Percentiles rank a stretch among this genome's conserved stretches.
These are phyloP conservation scores for Philaethria dido DNA, from an alignment of 2,888 invertebrate genomes.

Conservation along the genomic window DNA sequence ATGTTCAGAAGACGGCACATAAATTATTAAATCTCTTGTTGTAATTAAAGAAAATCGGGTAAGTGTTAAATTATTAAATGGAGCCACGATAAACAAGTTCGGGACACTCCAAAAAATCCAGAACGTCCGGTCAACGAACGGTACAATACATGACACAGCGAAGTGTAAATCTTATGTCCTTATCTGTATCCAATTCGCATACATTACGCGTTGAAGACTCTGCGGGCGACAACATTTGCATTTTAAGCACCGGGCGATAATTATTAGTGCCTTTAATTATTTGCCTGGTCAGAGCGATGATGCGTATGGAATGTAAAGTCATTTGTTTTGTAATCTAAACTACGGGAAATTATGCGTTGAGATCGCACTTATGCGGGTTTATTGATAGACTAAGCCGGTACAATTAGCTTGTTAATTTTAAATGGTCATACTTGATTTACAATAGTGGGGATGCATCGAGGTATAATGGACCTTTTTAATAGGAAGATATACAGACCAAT, in stretches of 20 bases:
- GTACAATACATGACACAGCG: conserved; percentile 64
- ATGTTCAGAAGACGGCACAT: no score
- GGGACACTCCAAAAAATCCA: conserved; percentile 40
- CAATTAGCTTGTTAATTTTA: conserved; percentile 22
- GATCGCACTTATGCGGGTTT: conserved; percentile 26
- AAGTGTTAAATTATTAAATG: conserved; percentile 39
- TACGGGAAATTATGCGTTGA: conserved; percentile 50
- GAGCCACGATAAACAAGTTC: conserved; percentile 39
- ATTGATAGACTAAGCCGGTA: conserved; percentile 24
- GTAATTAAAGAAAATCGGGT: conserved; percentile 39
- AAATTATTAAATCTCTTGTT: conserved; percentile 32
- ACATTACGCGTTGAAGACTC: conserved; percentile 57
- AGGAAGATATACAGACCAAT: neutral
- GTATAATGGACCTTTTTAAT: neutral
- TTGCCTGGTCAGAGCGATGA: conserved; percentile 62
- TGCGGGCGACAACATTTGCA: conserved; percentile 79
- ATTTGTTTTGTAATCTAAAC: conserved; percentile 76
- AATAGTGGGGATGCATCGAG: neutral
- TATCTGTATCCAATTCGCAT: conserved; percentile 75
- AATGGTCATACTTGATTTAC: conserved; percentile 6
- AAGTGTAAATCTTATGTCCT: conserved; percentile 76
- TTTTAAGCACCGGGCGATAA: conserved; percentile 74
- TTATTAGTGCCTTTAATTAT: conserved; percentile 67
- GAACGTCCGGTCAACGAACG: conserved; percentile 61
- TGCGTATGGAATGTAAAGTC: conserved; percentile 67